Evolutionary conservation across 2,888 invertebrate genomes (phyloP).

Genomic region (Malthinus flaveolus): DNA sequence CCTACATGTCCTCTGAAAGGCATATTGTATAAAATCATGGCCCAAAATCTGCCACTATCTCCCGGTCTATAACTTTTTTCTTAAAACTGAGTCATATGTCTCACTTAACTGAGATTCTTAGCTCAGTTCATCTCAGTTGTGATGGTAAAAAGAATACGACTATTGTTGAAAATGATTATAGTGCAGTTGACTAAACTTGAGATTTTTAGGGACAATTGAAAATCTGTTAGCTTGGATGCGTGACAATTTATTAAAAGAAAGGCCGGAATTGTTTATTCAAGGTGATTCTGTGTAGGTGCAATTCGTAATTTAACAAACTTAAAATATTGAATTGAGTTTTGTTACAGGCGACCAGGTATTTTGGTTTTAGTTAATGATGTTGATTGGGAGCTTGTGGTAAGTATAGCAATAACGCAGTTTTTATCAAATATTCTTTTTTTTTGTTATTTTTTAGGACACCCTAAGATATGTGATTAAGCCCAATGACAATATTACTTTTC

Average conservation of each 20-base stretch:
- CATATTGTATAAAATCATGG: too few relatives aligned
- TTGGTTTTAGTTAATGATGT: constrained; percentile 91
- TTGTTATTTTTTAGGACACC: constrained; percentile 61
- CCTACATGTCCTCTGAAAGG: too few relatives aligned
- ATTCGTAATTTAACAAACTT: constrained; percentile 11
- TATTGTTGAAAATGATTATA: not conserved
- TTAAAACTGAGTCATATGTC: too few relatives aligned
- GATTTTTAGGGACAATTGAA: constrained; percentile 67
- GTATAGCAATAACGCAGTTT: constrained; percentile 27
- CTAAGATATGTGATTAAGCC: constrained; percentile 69
- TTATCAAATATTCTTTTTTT: not conserved
- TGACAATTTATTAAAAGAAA: constrained; percentile 80
- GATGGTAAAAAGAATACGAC: too few relatives aligned
- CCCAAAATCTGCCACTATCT: too few relatives aligned
- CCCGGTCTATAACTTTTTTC: too few relatives aligned
- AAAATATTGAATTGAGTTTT: constrained; percentile 29
- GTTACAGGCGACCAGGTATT: constrained; percentile 80
- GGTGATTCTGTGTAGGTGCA: constrained; percentile 53
- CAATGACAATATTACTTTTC: constrained; percentile 76
- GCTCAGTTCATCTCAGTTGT: too few relatives aligned
- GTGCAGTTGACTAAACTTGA: not conserved
- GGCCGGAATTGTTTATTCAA: constrained; percentile 72
- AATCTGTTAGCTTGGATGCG: constrained; percentile 81
- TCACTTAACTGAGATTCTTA: too few relatives aligned
- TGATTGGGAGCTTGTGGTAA: constrained; percentile 90